A percentile compares a stretch with the other conserved stretches of the same genome.
Conservation (phyloP, 2,113 vertebrate genomes). For the Phyllostomus discolor region DNA sequence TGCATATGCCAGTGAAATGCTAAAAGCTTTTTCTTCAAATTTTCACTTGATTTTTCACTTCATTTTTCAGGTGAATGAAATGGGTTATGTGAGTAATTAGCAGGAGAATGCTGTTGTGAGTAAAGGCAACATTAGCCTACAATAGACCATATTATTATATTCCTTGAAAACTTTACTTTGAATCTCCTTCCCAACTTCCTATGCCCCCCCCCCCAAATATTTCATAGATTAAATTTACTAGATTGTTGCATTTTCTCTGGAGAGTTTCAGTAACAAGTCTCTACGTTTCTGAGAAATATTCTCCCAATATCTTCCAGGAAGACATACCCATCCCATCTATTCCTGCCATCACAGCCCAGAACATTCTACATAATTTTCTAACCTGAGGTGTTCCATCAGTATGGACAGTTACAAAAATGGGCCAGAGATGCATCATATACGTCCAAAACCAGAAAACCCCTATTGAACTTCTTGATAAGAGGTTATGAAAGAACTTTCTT, state of each 20-base stretch:
- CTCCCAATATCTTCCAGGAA: not conserved
- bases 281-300: not conserved
- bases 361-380: not conserved
- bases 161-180: not conserved
- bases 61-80: not conserved
- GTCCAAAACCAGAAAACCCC: not conserved
- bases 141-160: not conserved
- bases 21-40: not conserved
- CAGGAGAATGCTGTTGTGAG: not conserved
- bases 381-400: not conserved
- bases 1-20: not conserved
- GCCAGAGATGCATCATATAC: not conserved
- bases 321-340: no score
- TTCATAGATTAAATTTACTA: not conserved
- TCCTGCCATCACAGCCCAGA: not conserved
- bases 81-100: not conserved
- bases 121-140: not conserved
- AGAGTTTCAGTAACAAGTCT: not conserved
- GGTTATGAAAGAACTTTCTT: not conserved
- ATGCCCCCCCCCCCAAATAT: not conserved
- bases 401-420: not conserved
- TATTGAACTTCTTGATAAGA: not conserved
- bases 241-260: not conserved
- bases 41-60: not conserved
- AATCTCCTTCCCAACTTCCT: not conserved